Evolutionary conservation across 2,797 vertebrate species (phyloP), one percentile per base, ranked within the genome.

Genomic region (Crossoptilon crossoptilon): DNA sequence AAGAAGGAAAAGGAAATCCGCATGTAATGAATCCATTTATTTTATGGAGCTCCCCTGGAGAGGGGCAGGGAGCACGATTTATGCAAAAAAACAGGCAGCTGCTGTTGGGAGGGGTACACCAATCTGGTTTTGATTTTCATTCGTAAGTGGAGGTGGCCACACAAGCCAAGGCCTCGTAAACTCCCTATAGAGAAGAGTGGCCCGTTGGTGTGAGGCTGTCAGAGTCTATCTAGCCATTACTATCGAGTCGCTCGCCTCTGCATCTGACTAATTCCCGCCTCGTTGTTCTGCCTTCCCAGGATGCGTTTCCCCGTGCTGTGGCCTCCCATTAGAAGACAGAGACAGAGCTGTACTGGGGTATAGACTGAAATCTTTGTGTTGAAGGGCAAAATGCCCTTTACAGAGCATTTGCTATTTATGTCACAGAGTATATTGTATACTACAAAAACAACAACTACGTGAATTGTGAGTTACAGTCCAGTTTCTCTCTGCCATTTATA

Each of bases 1-100:
- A 91, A 96, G 95, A 95, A 96, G 96, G 94, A 97, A 97, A 93
- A 97, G 96, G 95, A 97, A 97, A 97, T 97, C 96, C 94, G 71
- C 90, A 96, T 97, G 96, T 96, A 97, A 96, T 97, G 95, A 97
- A 96, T 97, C 96, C 95, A 95, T 97, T 97, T 97, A 96, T 96
- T 96, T 97, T 97, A 96, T 95, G 91, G 96, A 94, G 94, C 93
- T 96, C 95, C 95, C 96, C 91, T 90, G 75, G 94, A 94, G 93
- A 96, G 84, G 68, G 95, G 88, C 93, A 48, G 63, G 66, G 86
- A 95, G 84, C 63, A 69, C 76, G 22, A 95, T 95, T 96, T 92
- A 95, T 96, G 93, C 93, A 96, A 96, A 94, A 89, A 92, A 93
- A 0, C 69, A 95, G 88, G 88, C 85, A 93, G 91, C 94, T 84